Evolutionary conservation across 2,797 vertebrate species (phyloP), one percentile per base, ranked within the genome.

Genomic region (Gambusia yucatana): DNA sequence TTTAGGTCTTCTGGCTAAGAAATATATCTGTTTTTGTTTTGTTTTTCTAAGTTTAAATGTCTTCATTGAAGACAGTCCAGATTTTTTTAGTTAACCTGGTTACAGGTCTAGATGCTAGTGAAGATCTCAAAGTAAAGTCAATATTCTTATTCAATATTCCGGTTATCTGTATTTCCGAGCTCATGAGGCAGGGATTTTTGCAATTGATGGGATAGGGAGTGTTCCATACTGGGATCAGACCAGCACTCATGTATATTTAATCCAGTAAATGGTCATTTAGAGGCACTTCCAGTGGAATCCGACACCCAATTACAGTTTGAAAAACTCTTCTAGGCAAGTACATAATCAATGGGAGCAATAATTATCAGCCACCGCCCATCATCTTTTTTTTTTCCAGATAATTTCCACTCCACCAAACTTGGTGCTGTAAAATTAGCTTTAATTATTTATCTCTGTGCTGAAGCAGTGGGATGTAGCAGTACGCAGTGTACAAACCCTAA

Each of bases 211-310:
- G 84, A n/a, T 57, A 52, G 55, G 70, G 72, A 82, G 77, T 8
- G 70, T 30, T 55, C 59, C 41, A 59, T 1, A 25, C 36, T 73
- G 46, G 46, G 67, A 76, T 83, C 76, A 77, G 84, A 74, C 76
- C 72, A 67, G 71, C 76, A 55, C 86, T 93, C 91, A 88, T 94
- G 89, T 87, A 93, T 93, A 89, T 89, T 92, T 92, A 84, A 93
- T 90, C 82, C 80, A 22, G 79, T 90, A 90, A 92, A 87, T 89
- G 86, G 82, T 82, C 88, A 83, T 89, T 91, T 87, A 84, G 76
- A 86, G 78, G 84, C 85, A 79, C 88, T 91, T 91, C 79, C 82
- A 76, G 72, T 74, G 78, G 82, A 89, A 92, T 90, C 74, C 0
- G 36, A 84, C 79, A 82, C 87, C 85, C 92, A 86, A 87, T 93